phyloP scores from a whole-genome alignment of 1,140 invertebrate species.

The Notospermus geniculatus region DNA sequence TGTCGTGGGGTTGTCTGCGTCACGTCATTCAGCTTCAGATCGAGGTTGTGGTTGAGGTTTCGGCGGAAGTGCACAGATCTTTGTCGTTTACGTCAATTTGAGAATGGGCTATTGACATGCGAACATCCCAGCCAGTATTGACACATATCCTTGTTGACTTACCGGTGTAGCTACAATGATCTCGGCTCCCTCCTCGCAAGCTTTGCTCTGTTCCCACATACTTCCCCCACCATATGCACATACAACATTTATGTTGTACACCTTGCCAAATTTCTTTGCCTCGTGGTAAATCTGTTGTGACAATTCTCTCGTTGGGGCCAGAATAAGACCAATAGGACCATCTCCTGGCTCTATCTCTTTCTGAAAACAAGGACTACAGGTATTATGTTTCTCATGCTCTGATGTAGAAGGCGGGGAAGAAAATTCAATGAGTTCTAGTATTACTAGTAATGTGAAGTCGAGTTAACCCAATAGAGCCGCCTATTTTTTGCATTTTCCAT shows the following conservation, averaged over 20 bases:
- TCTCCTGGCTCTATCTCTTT: constrained; percentile 68
- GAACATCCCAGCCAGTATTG: constrained; percentile 7
- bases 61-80: too few species aligned
- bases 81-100: too few species aligned
- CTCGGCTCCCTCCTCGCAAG: constrained; percentile 90
- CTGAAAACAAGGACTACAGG: constrained; percentile 31
- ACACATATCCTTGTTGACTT: constrained; percentile 28
- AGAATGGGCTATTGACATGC: neutral
- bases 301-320: constrained; percentile 96
- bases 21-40: too few species aligned
- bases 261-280: constrained; percentile 93
- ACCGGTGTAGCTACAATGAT: constrained; percentile 90
- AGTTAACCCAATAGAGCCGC: too few species aligned
- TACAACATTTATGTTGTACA: constrained; percentile 92
- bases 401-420: too few species aligned
- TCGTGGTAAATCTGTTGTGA: constrained; percentile 97
- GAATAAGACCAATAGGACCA: constrained; percentile 93
- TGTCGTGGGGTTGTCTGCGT: too few species aligned
- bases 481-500: too few species aligned
- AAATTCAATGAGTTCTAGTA: too few species aligned
- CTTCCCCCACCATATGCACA: constrained; percentile 98
- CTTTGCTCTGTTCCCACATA: constrained; percentile 98
- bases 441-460: too few species aligned
- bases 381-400: too few species aligned
- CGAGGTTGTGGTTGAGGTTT: too few species aligned